Percentiles rank a stretch among this genome's conserved stretches.
Conservation (phyloP, 2,888 invertebrate genomes). For the Oasisia sp. region DNA sequence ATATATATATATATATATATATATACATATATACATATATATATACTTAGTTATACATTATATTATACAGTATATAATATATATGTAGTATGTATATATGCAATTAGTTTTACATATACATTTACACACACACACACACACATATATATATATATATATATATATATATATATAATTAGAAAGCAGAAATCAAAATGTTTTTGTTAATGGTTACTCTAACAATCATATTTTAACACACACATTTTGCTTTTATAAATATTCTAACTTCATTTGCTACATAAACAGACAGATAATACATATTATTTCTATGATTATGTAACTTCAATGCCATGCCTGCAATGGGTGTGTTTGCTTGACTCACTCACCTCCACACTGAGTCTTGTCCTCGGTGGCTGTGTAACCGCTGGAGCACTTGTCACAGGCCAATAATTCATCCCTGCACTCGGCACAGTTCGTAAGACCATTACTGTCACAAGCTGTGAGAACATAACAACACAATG, state of each 20-base stretch:
- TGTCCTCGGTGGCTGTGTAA: constrained; percentile 28
- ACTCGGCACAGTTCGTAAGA: constrained; percentile 35
- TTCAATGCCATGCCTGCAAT: not conserved
- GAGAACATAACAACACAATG: not conserved
- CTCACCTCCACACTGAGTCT: constrained; percentile 35
- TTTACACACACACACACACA: too few species aligned
- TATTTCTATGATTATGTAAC: not conserved
- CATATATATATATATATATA: too few species aligned
- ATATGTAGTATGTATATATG: too few species aligned
- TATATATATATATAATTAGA: too few species aligned
- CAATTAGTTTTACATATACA: too few species aligned
- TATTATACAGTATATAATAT: too few species aligned
- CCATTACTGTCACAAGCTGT: constrained; percentile 1
- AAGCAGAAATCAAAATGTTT: too few species aligned
- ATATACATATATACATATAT: too few species aligned
- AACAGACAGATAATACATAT: not conserved
- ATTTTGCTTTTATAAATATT: not conserved
- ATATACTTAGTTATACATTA: too few species aligned
- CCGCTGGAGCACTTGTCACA: constrained; percentile 34
- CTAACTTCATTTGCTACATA: not conserved
- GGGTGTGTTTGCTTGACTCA: not conserved
- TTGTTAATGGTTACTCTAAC: too few species aligned
- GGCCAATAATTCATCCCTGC: constrained; percentile 26
- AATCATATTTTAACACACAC: not conserved
- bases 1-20: too few species aligned